Conservation (phyloP, 2,113 vertebrate genomes). For the Etia nguti region DNA sequence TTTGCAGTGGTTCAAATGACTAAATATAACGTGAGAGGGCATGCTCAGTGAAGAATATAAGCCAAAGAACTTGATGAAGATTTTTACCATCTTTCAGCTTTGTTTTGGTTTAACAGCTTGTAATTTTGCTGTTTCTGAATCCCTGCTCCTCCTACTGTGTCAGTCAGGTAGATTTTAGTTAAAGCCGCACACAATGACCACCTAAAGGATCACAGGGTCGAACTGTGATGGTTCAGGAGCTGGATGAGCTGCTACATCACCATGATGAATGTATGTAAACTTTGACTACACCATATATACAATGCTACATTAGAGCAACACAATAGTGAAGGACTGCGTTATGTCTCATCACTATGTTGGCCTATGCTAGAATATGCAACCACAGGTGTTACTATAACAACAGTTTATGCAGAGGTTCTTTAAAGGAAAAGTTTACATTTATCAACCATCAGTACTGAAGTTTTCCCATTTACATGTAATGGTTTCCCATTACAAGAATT, state of each 20-base stretch:
- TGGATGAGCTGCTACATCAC: background rate
- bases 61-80: background rate
- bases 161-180: fast-evolving
- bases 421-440: no score
- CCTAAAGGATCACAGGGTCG: background rate
- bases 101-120: background rate
- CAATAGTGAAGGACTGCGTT: no score
- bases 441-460: no score
- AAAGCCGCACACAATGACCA: fast-evolving
- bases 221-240: background rate
- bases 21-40: background rate
- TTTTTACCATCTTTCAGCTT: background rate
- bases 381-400: no score
- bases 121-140: background rate
- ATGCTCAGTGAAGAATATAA: background rate
- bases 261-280: fast-evolving
- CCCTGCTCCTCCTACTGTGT: fast-evolving
- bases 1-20: fast-evolving
- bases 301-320: no score
- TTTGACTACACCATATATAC: background rate
- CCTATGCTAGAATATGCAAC: no score
- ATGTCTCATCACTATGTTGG: no score
- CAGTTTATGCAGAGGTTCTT: no score
- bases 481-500: fast-evolving
- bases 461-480: background rate